Evolutionary conservation across 2,797 vertebrate genomes (phyloP).

Genomic region (Rachycentron canadum): DNA sequence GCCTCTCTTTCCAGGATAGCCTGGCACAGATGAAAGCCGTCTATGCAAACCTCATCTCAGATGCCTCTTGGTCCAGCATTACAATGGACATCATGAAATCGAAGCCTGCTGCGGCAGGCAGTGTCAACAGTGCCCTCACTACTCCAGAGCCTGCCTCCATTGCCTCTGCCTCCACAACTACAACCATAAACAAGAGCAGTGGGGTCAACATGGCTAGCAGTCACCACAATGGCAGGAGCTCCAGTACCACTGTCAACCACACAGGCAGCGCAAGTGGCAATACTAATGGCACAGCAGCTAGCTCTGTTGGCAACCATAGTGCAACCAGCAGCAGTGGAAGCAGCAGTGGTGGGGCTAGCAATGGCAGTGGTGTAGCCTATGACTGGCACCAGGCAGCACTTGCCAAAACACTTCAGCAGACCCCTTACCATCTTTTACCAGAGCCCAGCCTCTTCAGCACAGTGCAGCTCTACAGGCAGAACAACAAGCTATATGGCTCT

Average conservation of each 20-base stretch:
- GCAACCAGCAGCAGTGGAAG: slow-evolving; percentile 81
- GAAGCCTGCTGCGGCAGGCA: slow-evolving; percentile 88
- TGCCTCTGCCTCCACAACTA: slow-evolving; percentile 77
- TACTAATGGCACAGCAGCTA: slow-evolving; percentile 76
- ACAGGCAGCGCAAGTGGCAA: slow-evolving; percentile 71
- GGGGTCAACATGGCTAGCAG: slow-evolving; percentile 80
- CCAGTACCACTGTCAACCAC: slow-evolving; percentile 86
- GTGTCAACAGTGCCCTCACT: slow-evolving; percentile 81
- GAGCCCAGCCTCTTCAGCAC: slow-evolving; percentile 99
- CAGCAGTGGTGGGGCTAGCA: slow-evolving; percentile 75
- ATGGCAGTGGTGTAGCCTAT: slow-evolving; percentile 87
- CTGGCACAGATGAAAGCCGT: slow-evolving; percentile 99
- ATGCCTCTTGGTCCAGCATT: slow-evolving; percentile 98
- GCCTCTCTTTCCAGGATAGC: slow-evolving; percentile 96
- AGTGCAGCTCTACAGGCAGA: slow-evolving; percentile 98
- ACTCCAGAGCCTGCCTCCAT: slow-evolving; percentile 68
- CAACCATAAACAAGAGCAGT: slow-evolving; percentile 82
- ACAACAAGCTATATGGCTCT: slow-evolving; percentile 98
- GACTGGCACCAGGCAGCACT: slow-evolving; percentile 95
- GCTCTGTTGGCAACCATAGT: slow-evolving; percentile 77
- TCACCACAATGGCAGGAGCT: slow-evolving; percentile 85
- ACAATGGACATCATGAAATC: slow-evolving; percentile 93
- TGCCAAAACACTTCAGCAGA: slow-evolving; percentile 98
- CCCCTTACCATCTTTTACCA: slow-evolving; percentile 94
- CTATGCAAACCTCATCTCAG: slow-evolving; percentile 98